Conservation (phyloP, 2,797 vertebrate species). For the Chelon auratus region DNA sequence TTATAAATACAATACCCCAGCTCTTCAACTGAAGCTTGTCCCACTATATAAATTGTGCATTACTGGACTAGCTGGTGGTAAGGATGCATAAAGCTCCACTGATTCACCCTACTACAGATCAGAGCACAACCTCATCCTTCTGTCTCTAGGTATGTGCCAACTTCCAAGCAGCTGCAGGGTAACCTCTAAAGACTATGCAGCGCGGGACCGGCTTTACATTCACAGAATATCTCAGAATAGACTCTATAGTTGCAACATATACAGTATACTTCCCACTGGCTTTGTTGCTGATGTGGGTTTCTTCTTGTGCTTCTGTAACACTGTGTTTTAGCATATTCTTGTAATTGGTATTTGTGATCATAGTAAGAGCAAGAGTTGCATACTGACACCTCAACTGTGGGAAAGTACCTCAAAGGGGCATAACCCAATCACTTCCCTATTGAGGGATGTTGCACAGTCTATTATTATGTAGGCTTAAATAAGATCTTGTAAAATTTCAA, state of each 20-base stretch:
- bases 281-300: no score
- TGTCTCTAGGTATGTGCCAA: constrained; percentile 41
- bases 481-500: background rate
- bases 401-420: background rate
- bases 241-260: constrained; percentile 5
- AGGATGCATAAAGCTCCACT: constrained; percentile 15
- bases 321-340: background rate
- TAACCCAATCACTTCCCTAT: background rate
- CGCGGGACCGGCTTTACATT: background rate
- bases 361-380: background rate
- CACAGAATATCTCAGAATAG: background rate
- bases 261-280: background rate
- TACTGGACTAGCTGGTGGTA: background rate
- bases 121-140: constrained; percentile 36
- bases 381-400: background rate
- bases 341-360: background rate
- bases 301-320: no score
- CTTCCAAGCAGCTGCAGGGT: constrained; percentile 48
- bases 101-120: constrained; percentile 8
- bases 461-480: background rate
- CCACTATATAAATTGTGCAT: constrained; percentile 5
- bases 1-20: constrained; percentile 27
- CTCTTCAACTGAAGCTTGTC: constrained; percentile 2
- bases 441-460: background rate
- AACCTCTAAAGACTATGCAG: constrained; percentile 31